Evolutionary conservation across 2,797 vertebrate species (phyloP).

Genomic region (Gadopsis marmoratus): DNA sequence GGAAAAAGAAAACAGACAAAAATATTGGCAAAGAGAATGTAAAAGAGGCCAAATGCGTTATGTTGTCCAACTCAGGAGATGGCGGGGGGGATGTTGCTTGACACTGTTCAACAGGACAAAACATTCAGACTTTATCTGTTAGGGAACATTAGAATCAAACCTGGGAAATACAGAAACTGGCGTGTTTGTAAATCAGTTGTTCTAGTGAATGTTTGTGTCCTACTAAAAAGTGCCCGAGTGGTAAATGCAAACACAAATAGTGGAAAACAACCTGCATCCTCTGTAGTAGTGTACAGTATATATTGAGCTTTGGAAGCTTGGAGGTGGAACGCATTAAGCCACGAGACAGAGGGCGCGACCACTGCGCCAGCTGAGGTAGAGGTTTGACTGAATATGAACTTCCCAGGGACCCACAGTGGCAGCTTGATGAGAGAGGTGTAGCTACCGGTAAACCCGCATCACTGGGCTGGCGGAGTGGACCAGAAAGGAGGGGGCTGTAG

Average conservation of each 20-base stretch:
- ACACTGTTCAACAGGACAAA: slow-evolving; percentile 68
- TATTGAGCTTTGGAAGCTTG: slow-evolving; percentile 76
- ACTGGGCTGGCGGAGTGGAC: slow-evolving; percentile 72
- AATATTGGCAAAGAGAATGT: slow-evolving; percentile 66
- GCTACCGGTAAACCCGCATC: slow-evolving; percentile 75
- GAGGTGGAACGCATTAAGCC: slow-evolving; percentile 73
- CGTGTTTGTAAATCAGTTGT: slow-evolving; percentile 25
- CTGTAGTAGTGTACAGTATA: slow-evolving; percentile 62
- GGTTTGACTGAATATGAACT: slow-evolving; percentile 77
- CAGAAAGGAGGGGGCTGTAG: slow-evolving; percentile 64
- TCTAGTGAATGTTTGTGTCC: slow-evolving; percentile 58
- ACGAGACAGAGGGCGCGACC: slow-evolving; percentile 68
- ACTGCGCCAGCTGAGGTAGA: slow-evolving; percentile 85
- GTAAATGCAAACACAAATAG: slow-evolving; percentile 43
- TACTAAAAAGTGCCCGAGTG: slow-evolving; percentile 70
- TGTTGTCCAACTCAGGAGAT: slow-evolving; percentile 54
- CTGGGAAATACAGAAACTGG: slow-evolving; percentile 6
- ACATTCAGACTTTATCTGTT: slow-evolving; percentile 39
- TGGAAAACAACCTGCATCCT: slow-evolving; percentile 66
- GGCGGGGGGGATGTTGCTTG: slow-evolving; percentile 52
- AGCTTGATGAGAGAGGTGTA: slow-evolving; percentile 77
- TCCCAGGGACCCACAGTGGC: slow-evolving; percentile 73
- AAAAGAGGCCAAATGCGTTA: slow-evolving; percentile 59
- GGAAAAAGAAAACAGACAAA: slow-evolving; percentile 11
- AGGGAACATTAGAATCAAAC: slow-evolving; percentile 12